Base-by-base conservation (phyloP, 2,888 invertebrate genomes). In the Sminthurinus aureus region DNA sequence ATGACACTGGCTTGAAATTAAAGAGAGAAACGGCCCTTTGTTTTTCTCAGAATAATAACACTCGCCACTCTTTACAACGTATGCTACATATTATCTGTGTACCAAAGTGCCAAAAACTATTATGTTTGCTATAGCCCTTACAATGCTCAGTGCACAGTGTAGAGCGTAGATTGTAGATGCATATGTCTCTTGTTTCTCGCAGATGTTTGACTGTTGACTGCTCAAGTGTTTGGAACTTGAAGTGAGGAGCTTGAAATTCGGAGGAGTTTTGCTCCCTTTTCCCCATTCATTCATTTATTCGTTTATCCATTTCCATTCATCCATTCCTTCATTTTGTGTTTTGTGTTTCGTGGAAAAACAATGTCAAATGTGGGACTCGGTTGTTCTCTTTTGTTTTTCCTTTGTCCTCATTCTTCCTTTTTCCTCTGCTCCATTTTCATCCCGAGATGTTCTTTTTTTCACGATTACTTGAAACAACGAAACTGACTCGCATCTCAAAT, bases 11-110 rank as follows among this genome's bases (percentile, higher is more conserved):
- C 38, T 38, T 38, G 38, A 80, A 80, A 73, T 71, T 80, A 80
- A 15, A 9, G 52, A 24, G 52, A 69, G 69, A 80, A 80, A 50
- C 51, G 52, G 22, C 38, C 71, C 58, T 71, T 80, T 80, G 80
- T 71, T 80, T 71, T 80, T 80, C 51, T 22, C 51, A n/a, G 22
- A 58, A 76, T 38, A 38, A 38, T 38, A 38, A 76, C n/a, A 15
- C 73, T 26, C 69, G 13, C 24, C n/a, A n/a, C n/a, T n/a, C n/a
- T n/a, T n/a, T n/a, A n/a, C n/a, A n/a, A n/a, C n/a, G n/a, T n/a
- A n/a, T n/a, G n/a, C n/a, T n/a, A n/a, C n/a, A n/a, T n/a, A n/a
- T n/a, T n/a, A n/a, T n/a, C n/a, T n/a, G n/a, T 38, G 38, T 38
- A 38, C 38, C 6, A 38, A 38, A 38, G 6, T 38, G 38, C n/a